Percentiles rank a stretch among this genome's conserved stretches.
These are phyloP conservation scores for Macropis europaea DNA, from an alignment of 2,888 invertebrate species.

Conservation along the genomic window DNA sequence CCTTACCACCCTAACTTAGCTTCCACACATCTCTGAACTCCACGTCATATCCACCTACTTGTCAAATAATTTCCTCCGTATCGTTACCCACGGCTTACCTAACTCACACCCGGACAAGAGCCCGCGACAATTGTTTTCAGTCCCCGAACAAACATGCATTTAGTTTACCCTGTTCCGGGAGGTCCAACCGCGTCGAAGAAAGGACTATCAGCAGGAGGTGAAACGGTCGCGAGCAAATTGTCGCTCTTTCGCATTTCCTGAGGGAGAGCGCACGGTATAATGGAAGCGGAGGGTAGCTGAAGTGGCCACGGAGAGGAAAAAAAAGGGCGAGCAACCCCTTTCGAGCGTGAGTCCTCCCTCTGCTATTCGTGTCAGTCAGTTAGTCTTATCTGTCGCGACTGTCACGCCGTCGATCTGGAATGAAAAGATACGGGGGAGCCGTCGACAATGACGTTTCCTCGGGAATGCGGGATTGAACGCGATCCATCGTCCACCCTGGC, in stretches of 20 bases:
- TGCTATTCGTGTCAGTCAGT: slow-evolving; percentile 41
- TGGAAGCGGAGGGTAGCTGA: slow-evolving; percentile 45
- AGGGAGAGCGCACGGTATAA: slow-evolving; percentile 39
- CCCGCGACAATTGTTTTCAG: too few relatives aligned
- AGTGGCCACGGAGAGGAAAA: slow-evolving; percentile 29
- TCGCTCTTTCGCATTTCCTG: slow-evolving; percentile 43
- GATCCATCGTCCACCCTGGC: slow-evolving; percentile 27
- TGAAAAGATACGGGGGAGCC: slow-evolving; percentile 44
- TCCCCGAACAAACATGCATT: too few relatives aligned
- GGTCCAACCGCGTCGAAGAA: slow-evolving; percentile 42
- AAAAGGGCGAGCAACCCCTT: slow-evolving; percentile 42
- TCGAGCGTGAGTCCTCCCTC: background rate
- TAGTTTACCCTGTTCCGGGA: background rate
- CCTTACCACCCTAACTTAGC: too few relatives aligned
- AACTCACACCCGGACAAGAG: too few relatives aligned
- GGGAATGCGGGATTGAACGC: slow-evolving; percentile 6
- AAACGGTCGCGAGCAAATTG: slow-evolving; percentile 48
- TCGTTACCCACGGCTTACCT: too few relatives aligned
- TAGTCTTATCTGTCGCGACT: slow-evolving; percentile 42
- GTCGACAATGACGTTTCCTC: slow-evolving; percentile 35
- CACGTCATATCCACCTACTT: too few relatives aligned
- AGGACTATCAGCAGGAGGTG: slow-evolving; percentile 36
- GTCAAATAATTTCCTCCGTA: too few relatives aligned
- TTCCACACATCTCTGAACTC: too few relatives aligned
- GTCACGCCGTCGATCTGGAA: slow-evolving; percentile 47